A percentile compares a stretch with the other conserved stretches of the same genome.
Conservation (phyloP, 1,140 invertebrate species). For the Octopus bimaculoides region DNA sequence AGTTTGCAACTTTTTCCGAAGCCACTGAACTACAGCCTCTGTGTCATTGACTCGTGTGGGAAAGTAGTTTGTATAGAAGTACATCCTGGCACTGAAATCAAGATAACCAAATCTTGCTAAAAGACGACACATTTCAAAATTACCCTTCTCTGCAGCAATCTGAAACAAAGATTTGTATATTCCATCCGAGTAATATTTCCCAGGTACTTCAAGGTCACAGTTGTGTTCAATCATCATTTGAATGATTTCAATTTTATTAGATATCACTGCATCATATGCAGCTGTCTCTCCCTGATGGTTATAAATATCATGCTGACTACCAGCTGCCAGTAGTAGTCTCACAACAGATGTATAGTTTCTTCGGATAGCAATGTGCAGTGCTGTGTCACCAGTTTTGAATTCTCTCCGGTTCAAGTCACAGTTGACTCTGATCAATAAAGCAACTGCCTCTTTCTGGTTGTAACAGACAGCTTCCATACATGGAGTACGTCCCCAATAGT, state of each 20-base stretch:
- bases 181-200: conserved; percentile 52
- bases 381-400: conserved; percentile 56
- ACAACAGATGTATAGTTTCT: conserved; percentile 62
- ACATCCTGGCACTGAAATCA: conserved; percentile 43
- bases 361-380: conserved; percentile 60
- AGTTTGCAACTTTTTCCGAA: conserved; percentile 42
- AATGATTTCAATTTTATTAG: conserved; percentile 52
- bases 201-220: conserved; percentile 53
- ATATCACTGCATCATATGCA: conserved; percentile 50
- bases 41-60: conserved; percentile 38
- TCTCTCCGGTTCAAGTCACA: conserved; percentile 55
- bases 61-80: conserved; percentile 46
- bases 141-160: conserved; percentile 51
- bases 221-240: conserved; percentile 51
- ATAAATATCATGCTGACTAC: conserved; percentile 53
- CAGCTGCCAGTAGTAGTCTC: conserved; percentile 60
- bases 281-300: conserved; percentile 56
- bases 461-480: conserved; percentile 57
- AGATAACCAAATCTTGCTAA: conserved; percentile 49
- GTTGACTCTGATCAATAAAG: conserved; percentile 41
- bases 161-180: conserved; percentile 53
- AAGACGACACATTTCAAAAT: conserved; percentile 51
- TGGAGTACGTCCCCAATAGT: conserved; percentile 55
- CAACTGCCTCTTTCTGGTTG: conserved; percentile 53
- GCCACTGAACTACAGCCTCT: conserved; percentile 41